Evolutionary conservation across 1,140 invertebrate species (phyloP).

Genomic region (Drosophila subpulchrella): DNA sequence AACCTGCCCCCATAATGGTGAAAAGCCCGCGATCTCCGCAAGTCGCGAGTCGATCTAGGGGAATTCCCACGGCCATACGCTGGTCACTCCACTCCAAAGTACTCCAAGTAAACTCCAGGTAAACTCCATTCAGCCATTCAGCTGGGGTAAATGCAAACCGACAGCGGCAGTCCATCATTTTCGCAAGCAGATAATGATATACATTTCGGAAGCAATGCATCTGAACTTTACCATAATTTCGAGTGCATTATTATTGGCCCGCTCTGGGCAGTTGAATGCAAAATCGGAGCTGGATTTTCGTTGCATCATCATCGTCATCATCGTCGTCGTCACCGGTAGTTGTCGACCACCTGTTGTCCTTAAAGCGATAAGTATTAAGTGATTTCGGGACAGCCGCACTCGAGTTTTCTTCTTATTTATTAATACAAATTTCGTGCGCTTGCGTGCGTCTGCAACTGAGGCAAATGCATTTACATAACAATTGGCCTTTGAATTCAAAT

Average conservation of each 20-base stretch:
- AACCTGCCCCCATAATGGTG: constrained; percentile 44
- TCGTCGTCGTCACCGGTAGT: constrained; percentile 4
- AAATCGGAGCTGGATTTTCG: constrained; percentile 12
- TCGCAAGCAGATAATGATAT: constrained; percentile 74
- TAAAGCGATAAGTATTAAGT: constrained; percentile 75
- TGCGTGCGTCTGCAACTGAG: constrained; percentile 55
- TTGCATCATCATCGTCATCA: constrained; percentile 43
- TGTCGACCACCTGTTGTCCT: constrained; percentile 76
- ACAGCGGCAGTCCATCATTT: constrained; percentile 75
- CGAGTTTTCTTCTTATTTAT: constrained; percentile 56
- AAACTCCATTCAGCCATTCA: constrained; percentile 19
- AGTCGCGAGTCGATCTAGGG: constrained; percentile 10
- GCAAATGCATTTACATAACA: constrained; percentile 76
- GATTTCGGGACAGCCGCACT: constrained; percentile 46
- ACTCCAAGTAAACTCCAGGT: constrained; percentile 1
- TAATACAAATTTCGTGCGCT: constrained; percentile 52
- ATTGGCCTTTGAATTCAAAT: constrained; percentile 76
- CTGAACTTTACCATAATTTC: constrained; percentile 79
- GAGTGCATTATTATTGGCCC: constrained; percentile 70
- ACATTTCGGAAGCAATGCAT: constrained; percentile 79
- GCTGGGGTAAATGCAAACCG: constrained; percentile 51
- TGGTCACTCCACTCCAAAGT: constrained; percentile 18
- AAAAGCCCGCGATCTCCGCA: not conserved
- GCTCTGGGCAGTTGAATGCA: constrained; percentile 23
- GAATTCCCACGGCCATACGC: constrained; percentile 69